Conservation (phyloP, 2,888 invertebrate species). For the Polia nebulosa region DNA sequence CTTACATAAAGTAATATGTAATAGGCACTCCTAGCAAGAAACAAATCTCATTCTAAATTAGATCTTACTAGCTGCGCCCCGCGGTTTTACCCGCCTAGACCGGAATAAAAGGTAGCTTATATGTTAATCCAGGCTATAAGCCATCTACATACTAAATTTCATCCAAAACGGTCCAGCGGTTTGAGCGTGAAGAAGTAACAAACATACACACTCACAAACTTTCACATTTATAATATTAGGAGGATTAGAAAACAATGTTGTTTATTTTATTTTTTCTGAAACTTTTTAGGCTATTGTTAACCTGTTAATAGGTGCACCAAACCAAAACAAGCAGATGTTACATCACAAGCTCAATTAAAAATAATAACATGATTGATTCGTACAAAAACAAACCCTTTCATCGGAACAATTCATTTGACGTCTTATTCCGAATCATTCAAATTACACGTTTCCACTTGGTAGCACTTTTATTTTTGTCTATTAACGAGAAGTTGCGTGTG, state of each 20-base stretch:
- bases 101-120: no score
- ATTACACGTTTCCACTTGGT: constrained; percentile 81
- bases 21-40: neutral
- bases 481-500: constrained; percentile 80
- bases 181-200: no score
- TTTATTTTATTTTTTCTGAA: neutral
- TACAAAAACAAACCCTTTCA: constrained; percentile 81
- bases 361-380: constrained; percentile 84
- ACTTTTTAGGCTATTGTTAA: constrained; percentile 40
- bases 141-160: no score
- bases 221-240: no score
- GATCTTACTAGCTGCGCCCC: no score
- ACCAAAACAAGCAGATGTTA: constrained; percentile 79
- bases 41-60: neutral
- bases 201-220: no score
- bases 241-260: constrained; percentile 3
- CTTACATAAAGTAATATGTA: neutral
- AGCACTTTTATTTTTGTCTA: constrained; percentile 69
- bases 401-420: constrained; percentile 84
- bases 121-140: no score
- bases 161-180: no score
- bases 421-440: constrained; percentile 82
- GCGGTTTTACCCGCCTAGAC: no score
- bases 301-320: constrained; percentile 44
- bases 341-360: constrained; percentile 80